These are phyloP conservation scores for Mermis nigrescens DNA, from an alignment of 2,888 invertebrate species.

Conservation along the genomic window DNA sequence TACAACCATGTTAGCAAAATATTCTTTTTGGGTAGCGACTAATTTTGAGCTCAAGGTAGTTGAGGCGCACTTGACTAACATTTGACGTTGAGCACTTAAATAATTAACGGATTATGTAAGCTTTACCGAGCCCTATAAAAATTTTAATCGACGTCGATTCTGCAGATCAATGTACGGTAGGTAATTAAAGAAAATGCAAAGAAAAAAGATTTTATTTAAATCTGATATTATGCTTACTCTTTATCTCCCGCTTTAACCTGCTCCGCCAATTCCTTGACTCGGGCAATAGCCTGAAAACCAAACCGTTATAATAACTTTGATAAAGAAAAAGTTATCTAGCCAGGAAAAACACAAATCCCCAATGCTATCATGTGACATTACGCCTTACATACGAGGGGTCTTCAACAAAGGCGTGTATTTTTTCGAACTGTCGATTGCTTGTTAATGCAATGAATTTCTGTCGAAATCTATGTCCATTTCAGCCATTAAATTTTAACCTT, in stretches of 20 bases:
- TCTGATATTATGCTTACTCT: slow-evolving; percentile 8
- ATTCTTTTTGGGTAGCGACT: slow-evolving; percentile 79
- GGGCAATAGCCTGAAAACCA: slow-evolving; percentile 48
- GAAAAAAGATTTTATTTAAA: not conserved
- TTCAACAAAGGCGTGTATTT: too few relatives aligned
- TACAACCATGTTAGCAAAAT: slow-evolving; percentile 91
- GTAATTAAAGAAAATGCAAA: not conserved
- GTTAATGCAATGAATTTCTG: too few relatives aligned
- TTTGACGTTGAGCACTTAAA: slow-evolving; percentile 31
- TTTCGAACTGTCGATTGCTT: too few relatives aligned
- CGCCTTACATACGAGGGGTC: too few relatives aligned
- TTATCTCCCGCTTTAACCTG: slow-evolving; percentile 29
- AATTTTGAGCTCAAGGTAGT: slow-evolving; percentile 93
- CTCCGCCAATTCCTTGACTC: slow-evolving; percentile 62
- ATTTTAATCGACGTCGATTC: not conserved
- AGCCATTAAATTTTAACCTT: too few relatives aligned
- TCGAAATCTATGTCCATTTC: too few relatives aligned
- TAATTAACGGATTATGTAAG: not conserved
- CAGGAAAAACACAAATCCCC: slow-evolving; percentile 8
- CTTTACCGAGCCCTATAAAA: not conserved
- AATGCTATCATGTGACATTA: not conserved
- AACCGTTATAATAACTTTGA: too few relatives aligned
- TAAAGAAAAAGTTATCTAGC: too few relatives aligned
- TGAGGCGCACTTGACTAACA: slow-evolving; percentile 59
- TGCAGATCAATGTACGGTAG: not conserved